Percentiles rank a stretch among this genome's conserved stretches.
Evolutionary conservation across 2,797 vertebrate genomes (phyloP).

Genomic region (Cichlasoma orientale): DNA sequence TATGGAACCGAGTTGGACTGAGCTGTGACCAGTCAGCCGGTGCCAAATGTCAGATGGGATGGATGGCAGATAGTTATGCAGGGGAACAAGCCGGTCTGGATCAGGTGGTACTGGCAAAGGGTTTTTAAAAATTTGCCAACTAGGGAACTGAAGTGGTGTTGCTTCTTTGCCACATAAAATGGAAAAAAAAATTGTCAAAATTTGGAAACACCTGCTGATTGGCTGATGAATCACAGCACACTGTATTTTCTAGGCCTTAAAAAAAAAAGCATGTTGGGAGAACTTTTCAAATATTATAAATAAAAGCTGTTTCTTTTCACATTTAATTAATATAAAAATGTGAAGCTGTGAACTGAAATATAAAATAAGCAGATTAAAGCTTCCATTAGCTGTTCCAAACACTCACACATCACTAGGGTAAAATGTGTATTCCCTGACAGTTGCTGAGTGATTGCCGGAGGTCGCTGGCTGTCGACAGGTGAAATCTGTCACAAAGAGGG

Average conservation of each 20-base stretch:
- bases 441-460: too few species aligned
- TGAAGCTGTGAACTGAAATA: not conserved
- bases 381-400: not conserved
- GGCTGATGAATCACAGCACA: conserved; percentile 17
- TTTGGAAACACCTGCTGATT: conserved; percentile 22
- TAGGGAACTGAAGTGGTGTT: conserved; percentile 42
- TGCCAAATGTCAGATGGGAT: conserved; percentile 76
- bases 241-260: not conserved
- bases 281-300: conserved; percentile 6
- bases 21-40: conserved; percentile 74
- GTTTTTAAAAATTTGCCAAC: conserved; percentile 51
- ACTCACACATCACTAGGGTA: not conserved
- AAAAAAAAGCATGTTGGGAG: not conserved
- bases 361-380: not conserved
- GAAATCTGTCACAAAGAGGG: too few species aligned
- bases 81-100: conserved; percentile 55
- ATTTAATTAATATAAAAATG: conserved; percentile 3
- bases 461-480: too few species aligned
- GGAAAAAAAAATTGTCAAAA: conserved; percentile 3
- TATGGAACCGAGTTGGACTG: conserved; percentile 63
- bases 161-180: conserved; percentile 46
- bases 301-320: not conserved
- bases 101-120: conserved; percentile 60
- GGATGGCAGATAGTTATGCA: conserved; percentile 75
- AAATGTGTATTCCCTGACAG: not conserved